Conservation (phyloP, 1,140 invertebrate species). For the Hermetia illucens region DNA sequence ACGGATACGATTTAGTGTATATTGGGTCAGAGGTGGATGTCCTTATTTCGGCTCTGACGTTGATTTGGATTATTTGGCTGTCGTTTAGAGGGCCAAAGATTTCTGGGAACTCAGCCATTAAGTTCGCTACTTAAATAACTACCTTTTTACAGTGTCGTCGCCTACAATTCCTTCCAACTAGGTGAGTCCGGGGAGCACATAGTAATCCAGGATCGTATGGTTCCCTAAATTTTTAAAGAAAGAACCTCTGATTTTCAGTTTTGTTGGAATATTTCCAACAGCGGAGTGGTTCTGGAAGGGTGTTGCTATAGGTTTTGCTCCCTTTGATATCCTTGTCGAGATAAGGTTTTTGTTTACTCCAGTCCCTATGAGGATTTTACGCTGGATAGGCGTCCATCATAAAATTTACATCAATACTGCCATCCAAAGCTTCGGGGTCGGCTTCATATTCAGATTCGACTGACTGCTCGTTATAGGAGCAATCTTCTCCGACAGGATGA, state of each 20-base stretch:
- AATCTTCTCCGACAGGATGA: no score
- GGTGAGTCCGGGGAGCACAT: no score
- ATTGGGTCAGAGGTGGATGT: background rate
- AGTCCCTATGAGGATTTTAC: background rate
- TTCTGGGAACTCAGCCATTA: background rate
- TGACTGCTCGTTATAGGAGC: no score
- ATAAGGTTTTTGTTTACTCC: slow-evolving; percentile 1
- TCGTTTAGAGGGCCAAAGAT: background rate
- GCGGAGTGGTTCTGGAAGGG: no score
- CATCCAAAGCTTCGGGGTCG: no score
- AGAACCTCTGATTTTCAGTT: background rate
- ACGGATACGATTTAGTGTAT: slow-evolving; percentile 1
- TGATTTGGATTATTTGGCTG: background rate
- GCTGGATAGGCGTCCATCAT: slow-evolving; percentile 1
- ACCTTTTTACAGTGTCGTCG: no score
- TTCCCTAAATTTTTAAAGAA: background rate
- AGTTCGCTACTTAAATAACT: background rate
- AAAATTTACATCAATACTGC: slow-evolving; percentile 2
- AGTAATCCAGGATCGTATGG: no score
- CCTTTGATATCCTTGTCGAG: background rate
- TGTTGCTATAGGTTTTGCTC: background rate
- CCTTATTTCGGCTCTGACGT: background rate
- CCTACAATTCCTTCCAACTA: no score
- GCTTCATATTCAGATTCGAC: no score
- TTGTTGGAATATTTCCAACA: no score